Conservation (phyloP, 2,888 invertebrate species). For the Palloptera scutellata region DNA sequence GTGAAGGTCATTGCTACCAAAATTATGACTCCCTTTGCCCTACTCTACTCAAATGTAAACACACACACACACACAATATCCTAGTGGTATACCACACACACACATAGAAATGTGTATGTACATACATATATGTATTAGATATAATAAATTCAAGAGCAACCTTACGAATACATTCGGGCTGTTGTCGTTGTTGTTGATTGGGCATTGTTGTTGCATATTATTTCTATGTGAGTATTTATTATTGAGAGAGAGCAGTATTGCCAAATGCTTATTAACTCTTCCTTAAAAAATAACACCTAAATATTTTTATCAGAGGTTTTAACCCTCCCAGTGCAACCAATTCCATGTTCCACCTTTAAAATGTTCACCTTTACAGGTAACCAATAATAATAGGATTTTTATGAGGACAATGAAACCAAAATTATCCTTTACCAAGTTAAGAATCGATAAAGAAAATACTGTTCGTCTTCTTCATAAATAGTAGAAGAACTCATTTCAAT, state of each 20-base stretch:
- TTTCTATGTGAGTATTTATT: neutral
- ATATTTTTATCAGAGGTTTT: too few relatives aligned
- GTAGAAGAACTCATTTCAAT: too few relatives aligned
- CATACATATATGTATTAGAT: conserved; percentile 1
- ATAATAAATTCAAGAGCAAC: conserved; percentile 10
- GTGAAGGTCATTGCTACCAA: conserved; percentile 66
- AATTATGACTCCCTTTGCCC: conserved; percentile 61
- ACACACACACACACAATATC: conserved; percentile 16
- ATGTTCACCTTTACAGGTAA: too few relatives aligned
- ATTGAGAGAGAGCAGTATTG: neutral
- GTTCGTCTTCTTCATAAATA: too few relatives aligned
- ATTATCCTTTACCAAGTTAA: too few relatives aligned
- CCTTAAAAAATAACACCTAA: too few relatives aligned
- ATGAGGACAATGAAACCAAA: too few relatives aligned
- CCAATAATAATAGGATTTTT: too few relatives aligned
- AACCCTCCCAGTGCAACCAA: too few relatives aligned
- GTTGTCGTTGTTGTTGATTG: neutral
- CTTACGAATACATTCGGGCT: neutral
- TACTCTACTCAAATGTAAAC: conserved; percentile 45
- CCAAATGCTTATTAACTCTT: too few relatives aligned
- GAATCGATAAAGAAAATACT: too few relatives aligned
- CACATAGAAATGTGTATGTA: conserved; percentile 7
- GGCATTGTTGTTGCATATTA: neutral
- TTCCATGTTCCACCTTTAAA: too few relatives aligned
- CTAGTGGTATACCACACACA: conserved; percentile 23